Percentiles rank a stretch among this genome's conserved stretches.
Evolutionary conservation across 2,797 vertebrate species (phyloP).

Genomic region (Lagorchestes hirsutus): DNA sequence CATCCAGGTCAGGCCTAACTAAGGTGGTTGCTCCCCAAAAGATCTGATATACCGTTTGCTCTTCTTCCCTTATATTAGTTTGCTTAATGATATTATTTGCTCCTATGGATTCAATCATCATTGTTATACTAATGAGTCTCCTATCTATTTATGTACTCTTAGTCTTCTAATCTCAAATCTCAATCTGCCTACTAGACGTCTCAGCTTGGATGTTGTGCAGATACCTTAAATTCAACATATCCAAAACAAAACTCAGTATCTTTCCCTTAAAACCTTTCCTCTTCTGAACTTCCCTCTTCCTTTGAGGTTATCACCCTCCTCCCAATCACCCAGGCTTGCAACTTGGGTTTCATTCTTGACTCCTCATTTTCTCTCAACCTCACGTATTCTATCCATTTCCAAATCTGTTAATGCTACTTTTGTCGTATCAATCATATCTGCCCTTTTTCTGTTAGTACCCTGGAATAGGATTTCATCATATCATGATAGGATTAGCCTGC

Average conservation of each 20-base stretch:
- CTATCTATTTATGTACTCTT: not conserved
- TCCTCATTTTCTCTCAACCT: not conserved
- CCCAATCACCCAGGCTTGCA: not conserved
- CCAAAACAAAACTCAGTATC: not conserved
- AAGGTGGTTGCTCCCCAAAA: not conserved
- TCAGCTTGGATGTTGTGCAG: not conserved
- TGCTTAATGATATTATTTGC: not conserved
- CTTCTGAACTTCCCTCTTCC: not conserved
- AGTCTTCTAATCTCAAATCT: not conserved
- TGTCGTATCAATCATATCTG: not conserved
- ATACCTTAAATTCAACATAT: not conserved
- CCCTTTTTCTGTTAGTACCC: not conserved
- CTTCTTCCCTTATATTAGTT: not conserved
- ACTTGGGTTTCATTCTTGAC: not conserved
- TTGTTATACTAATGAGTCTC: not conserved
- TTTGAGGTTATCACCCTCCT: not conserved
- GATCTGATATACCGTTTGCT: not conserved
- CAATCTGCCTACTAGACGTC: not conserved
- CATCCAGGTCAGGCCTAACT: not conserved
- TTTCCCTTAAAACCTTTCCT: not conserved
- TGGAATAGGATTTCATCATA: not conserved
- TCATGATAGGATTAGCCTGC: not conserved
- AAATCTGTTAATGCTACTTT: not conserved
- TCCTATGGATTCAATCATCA: not conserved
- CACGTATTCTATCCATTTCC: not conserved